These are phyloP conservation scores for Centropristis striata DNA, from an alignment of 2,113 vertebrate species.

Conservation along the genomic window DNA sequence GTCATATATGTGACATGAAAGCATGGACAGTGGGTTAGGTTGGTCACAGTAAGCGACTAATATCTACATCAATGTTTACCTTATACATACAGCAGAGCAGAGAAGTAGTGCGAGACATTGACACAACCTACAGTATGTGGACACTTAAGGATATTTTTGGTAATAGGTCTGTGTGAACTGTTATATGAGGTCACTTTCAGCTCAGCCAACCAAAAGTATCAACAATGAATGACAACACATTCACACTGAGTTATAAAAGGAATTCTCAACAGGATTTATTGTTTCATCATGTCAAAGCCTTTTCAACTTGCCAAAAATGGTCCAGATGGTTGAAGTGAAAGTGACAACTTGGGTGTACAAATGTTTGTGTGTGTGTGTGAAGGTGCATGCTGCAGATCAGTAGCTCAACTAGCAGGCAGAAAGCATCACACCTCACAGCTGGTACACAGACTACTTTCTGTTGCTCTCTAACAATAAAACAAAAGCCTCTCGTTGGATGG, in stretches of 20 bases:
- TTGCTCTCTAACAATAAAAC: slow-evolving; percentile 49
- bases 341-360: slow-evolving; percentile 3
- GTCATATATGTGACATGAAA: slow-evolving; percentile 48
- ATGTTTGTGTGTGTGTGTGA: slow-evolving; percentile 37
- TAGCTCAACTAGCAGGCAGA: slow-evolving; percentile 50
- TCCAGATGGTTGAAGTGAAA: slow-evolving; percentile 44
- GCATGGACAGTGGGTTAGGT: slow-evolving; percentile 57
- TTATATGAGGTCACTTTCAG: slow-evolving; percentile 40
- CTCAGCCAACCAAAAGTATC: slow-evolving; percentile 28
- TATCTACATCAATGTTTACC: slow-evolving; percentile 63
- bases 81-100: slow-evolving; percentile 34
- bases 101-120: slow-evolving; percentile 39
- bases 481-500: slow-evolving; percentile 41
- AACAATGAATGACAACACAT: slow-evolving; percentile 1
- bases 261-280: background rate
- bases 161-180: slow-evolving; percentile 40
- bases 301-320: background rate
- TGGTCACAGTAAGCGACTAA: slow-evolving; percentile 45
- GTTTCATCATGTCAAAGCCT: background rate
- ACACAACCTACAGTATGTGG: slow-evolving; percentile 34
- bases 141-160: slow-evolving; percentile 64
- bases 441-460: slow-evolving; percentile 46
- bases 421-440: slow-evolving; percentile 49
- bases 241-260: background rate
- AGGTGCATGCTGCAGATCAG: slow-evolving; percentile 42